Base-by-base conservation (phyloP, 2,888 invertebrate genomes). In the Sphaeridia pumilis region DNA sequence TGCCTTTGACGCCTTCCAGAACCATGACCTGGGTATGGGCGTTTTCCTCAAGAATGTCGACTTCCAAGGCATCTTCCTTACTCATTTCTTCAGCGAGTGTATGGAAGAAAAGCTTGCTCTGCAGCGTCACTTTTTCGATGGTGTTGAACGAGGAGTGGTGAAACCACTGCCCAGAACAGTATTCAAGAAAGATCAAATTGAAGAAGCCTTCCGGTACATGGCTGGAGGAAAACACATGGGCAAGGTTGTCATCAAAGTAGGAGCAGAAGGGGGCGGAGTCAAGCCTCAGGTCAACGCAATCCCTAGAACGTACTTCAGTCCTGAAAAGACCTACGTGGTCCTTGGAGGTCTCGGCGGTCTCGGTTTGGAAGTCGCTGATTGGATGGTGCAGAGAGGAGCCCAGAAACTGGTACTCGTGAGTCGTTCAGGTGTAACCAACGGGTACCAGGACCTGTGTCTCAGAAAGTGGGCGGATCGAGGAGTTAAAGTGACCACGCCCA, bases 41-140 rank as follows among this genome's bases (percentile, higher is more conserved):
- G 71, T 94, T 21, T 93, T 97, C 75, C 73, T 95, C 66, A 94
- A 89, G 71, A 97, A 97, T 71, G 87, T 89, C 17, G 83, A 90
- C 17, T 92, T 97, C 81, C 94, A 97, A 73, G 95, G 97, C 62
- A 92, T 97, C 67, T 76, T 95, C 41, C 74, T 97, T 67, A 95
- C 97, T 73, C 86, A 89, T 36, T 76, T 97, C 56, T 89, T 94
- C 77, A 87, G 84, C 62, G 77, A 75, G 2, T 67, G 65, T 22
- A 74, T 74, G 46, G 74, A 26, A 20, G 87, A 88, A 55, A 85
- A 87, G 72, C 73, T 72, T 59, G 80, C 17, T 1, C 34, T 67
- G 35, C 70, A 86, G 1, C 72, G 75, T 1, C 69, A 82, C 26
- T 68, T 88, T 3, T 67, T 73, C n/a, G 69, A 76, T n/a, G 85